Evolutionary conservation across 2,797 vertebrate genomes (phyloP).

Genomic region (Ciconia nigra): DNA sequence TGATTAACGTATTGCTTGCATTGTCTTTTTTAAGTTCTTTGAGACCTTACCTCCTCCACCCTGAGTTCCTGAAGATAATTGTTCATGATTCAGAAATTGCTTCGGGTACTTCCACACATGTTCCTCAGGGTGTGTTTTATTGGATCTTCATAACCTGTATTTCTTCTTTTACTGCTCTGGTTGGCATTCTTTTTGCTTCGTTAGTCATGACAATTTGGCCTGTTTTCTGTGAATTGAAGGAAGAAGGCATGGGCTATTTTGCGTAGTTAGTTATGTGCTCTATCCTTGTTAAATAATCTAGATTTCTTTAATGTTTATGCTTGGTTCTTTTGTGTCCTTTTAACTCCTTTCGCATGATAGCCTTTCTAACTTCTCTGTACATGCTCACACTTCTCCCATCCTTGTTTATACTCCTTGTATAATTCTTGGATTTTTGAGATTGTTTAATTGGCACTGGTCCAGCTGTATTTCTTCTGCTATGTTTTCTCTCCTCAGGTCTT

Average conservation of each 20-base stretch:
- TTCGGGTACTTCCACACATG: accelerated
- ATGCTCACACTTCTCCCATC: background rate
- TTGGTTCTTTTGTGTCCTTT: background rate
- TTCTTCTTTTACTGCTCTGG: background rate
- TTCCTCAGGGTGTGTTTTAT: background rate
- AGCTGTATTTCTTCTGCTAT: background rate
- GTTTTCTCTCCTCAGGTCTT: background rate
- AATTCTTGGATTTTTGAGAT: background rate
- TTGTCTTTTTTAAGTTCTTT: background rate
- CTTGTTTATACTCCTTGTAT: background rate
- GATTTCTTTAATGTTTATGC: background rate
- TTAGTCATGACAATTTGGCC: background rate
- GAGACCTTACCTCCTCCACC: background rate
- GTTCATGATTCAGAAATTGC: background rate
- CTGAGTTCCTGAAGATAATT: background rate
- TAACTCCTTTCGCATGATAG: background rate
- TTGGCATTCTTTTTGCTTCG: background rate
- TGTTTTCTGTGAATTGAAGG: background rate
- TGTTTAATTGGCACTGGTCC: background rate
- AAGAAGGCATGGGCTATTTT: background rate
- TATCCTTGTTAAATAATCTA: background rate
- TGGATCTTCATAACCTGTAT: background rate
- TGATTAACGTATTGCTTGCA: background rate
- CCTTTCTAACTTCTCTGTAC: background rate
- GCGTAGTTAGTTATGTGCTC: background rate